These are phyloP conservation scores for Empis livida DNA, from an alignment of 2,888 invertebrate species.

Conservation along the genomic window DNA sequence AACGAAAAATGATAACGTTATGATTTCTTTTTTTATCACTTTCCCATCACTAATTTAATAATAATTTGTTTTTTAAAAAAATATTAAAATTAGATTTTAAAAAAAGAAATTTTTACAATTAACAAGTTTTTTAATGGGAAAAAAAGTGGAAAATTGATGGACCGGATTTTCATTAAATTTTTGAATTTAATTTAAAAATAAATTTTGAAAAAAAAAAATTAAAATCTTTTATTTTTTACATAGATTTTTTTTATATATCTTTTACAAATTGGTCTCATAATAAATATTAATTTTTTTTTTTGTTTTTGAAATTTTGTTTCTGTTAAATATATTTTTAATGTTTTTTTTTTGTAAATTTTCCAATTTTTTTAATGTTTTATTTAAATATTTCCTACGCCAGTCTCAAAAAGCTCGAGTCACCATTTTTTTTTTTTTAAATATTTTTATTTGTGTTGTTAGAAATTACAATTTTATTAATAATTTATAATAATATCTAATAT, in stretches of 20 bases:
- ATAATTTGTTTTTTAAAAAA: too few relatives aligned
- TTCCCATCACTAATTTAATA: too few relatives aligned
- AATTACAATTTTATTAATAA: background rate
- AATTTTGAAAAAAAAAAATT: background rate
- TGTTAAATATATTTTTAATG: slow-evolving; percentile 13
- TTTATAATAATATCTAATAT: background rate
- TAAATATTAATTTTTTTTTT: slow-evolving; percentile 1
- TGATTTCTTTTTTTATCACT: too few relatives aligned
- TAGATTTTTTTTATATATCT: background rate
- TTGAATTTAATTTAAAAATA: background rate
- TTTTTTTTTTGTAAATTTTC: slow-evolving; percentile 5
- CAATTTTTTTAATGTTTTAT: slow-evolving; percentile 13
- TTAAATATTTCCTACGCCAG: slow-evolving; percentile 36
- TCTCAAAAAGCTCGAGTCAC: slow-evolving; percentile 39
- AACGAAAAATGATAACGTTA: too few relatives aligned
- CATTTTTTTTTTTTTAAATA: slow-evolving; percentile 7
- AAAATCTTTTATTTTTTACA: background rate
- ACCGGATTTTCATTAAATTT: too few relatives aligned
- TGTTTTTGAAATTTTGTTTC: slow-evolving; percentile 11
- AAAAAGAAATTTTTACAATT: too few relatives aligned
- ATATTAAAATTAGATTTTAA: too few relatives aligned
- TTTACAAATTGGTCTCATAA: slow-evolving; percentile 5
- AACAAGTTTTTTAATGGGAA: too few relatives aligned
- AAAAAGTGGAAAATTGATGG: too few relatives aligned
- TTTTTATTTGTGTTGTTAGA: slow-evolving; percentile 9